Base-by-base conservation (phyloP, 1,140 invertebrate species). In the Leguminivora glycinivorella region DNA sequence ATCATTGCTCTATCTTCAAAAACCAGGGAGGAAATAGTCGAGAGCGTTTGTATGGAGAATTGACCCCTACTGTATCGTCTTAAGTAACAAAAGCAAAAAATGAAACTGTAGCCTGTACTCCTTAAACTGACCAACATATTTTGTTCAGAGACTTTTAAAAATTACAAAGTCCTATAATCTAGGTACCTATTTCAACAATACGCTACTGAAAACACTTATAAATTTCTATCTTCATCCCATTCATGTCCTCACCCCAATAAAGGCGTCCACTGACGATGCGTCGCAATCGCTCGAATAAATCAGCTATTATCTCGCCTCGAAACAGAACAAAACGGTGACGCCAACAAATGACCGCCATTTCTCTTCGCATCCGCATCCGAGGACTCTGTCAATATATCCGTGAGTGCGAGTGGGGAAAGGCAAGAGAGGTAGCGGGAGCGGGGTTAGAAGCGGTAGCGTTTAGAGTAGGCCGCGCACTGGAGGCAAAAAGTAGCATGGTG, bases 301-400 rank as follows among this genome's bases (percentile, higher is more conserved):
- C 86, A 89, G 76, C 80, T 81, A 89, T 91, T 91, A 91, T 89
- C 87, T 89, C 83, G 83, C 80, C 79, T 87, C 83, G 82, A 90
- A 84, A 86, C 87, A 84, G 87, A 86, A 89, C 87, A 87, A 88
- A 89, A 88, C 83, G 77, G 80, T 80, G 88, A 91, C 88, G 80
- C 76, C 84, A 84, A 91, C 89, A 91, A 91, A 91, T 91, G 87
- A 86, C 83, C 81, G 82, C 83, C 82, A 91, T 91, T 89, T 91
- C 88, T 91, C 89, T 83, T 76, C 83, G 83, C 83, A 89, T 79
- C 87, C 87, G 87, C 86, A 83, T 80, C 87, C 79, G 83, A 89
- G 84, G 86, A 89, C 85, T 89, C 87, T 91, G 89, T 91, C 87
- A 91, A 91, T 91, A 90, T 88, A 89, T 82, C 82, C 78, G 82